A percentile compares a stretch with the other conserved stretches of the same genome.
Evolutionary conservation across 2,113 vertebrate species (phyloP).

Genomic region (Sapajus apella): DNA sequence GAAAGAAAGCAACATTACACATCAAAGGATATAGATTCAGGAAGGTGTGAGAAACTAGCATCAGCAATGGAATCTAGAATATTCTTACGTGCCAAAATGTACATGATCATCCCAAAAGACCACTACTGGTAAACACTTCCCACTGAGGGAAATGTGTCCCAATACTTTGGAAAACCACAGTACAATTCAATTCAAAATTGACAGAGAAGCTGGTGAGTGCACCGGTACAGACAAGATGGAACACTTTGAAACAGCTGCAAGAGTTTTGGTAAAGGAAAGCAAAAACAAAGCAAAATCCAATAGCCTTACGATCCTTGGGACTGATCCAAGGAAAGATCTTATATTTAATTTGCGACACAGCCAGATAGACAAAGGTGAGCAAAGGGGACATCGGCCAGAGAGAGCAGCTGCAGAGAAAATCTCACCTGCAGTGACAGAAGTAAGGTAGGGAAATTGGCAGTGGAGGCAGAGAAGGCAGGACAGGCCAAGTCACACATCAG

Average conservation of each 20-base stretch:
- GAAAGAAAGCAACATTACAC: not conserved
- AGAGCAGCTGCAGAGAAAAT: no score
- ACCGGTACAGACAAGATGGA: rapidly evolving
- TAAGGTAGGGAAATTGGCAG: not conserved
- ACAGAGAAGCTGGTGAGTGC: not conserved
- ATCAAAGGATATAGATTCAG: not conserved
- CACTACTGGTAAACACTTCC: not conserved
- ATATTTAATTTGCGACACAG: no score
- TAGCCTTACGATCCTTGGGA: rapidly evolving
- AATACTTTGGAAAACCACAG: not conserved
- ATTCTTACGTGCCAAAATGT: not conserved
- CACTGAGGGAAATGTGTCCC: not conserved
- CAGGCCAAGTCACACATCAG: not conserved
- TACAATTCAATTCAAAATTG: not conserved
- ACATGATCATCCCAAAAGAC: not conserved
- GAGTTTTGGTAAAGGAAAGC: not conserved
- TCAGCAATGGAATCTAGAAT: not conserved
- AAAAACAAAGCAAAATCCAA: not conserved
- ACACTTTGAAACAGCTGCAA: not conserved
- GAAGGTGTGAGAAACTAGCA: not conserved
- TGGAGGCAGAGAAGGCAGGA: not conserved
- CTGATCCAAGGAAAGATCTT: not conserved
- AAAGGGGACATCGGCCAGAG: not conserved
- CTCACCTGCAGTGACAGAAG: not conserved
- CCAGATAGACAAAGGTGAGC: no score